Conservation (phyloP, 2,888 invertebrate genomes). For the Nomada lathburiana region DNA sequence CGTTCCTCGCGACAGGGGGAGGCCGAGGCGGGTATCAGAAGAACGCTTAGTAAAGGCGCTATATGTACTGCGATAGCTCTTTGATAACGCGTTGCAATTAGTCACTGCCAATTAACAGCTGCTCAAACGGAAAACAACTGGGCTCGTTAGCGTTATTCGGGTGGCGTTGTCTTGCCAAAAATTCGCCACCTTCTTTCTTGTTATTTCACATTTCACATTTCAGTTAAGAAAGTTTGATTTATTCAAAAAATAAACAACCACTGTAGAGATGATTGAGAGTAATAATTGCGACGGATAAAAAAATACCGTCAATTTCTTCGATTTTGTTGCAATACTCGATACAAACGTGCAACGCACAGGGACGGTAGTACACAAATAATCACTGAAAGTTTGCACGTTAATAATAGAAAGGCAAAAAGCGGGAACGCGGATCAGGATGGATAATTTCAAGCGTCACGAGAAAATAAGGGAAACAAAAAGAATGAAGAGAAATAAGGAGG, state of each 20-base stretch:
- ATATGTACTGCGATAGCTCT: slow-evolving; percentile 69
- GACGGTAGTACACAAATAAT: too few relatives aligned
- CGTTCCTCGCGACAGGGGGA: slow-evolving; percentile 32
- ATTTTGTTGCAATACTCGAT: too few relatives aligned
- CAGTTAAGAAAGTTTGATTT: too few relatives aligned
- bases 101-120: slow-evolving; percentile 84
- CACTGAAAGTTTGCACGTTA: background rate
- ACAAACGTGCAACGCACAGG: too few relatives aligned
- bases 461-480: slow-evolving; percentile 11
- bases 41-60: slow-evolving; percentile 56
- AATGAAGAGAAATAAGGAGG: slow-evolving; percentile 32
- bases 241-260: too few relatives aligned
- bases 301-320: background rate
- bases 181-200: too few relatives aligned
- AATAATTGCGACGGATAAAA: background rate
- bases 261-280: too few relatives aligned
- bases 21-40: slow-evolving; percentile 39
- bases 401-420: background rate
- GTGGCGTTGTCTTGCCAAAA: slow-evolving; percentile 9
- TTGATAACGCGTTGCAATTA: slow-evolving; percentile 82
- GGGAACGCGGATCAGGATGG: background rate
- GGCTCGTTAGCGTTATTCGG: slow-evolving; percentile 70
- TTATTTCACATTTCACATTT: too few relatives aligned
- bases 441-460: background rate
- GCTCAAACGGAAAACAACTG: slow-evolving; percentile 84